Conservation (phyloP, 1,140 invertebrate species). For the Tetramorium simillimum region DNA sequence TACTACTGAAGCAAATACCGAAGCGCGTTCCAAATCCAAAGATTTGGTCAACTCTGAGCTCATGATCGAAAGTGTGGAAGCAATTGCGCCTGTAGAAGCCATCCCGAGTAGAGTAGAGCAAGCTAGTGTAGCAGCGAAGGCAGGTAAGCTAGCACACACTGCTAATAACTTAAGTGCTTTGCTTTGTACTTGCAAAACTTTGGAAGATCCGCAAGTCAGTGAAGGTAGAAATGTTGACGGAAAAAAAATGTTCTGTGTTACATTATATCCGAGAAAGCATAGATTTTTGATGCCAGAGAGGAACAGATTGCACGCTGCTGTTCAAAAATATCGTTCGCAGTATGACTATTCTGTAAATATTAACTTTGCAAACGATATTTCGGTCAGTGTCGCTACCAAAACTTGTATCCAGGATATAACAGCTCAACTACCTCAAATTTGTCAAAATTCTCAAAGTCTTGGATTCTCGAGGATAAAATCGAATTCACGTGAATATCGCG, state of each 20-base stretch:
- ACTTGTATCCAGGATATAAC: not conserved
- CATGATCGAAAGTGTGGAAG: not conserved
- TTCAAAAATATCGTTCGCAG: not conserved
- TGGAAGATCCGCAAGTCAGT: slow-evolving; percentile 59
- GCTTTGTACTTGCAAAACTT: slow-evolving; percentile 73
- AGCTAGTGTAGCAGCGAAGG: slow-evolving; percentile 79
- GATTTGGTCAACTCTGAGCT: slow-evolving; percentile 23
- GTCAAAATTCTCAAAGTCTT: slow-evolving; percentile 69
- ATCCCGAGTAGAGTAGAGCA: slow-evolving; percentile 67
- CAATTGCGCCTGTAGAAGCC: slow-evolving; percentile 43
- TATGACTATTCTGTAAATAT: not conserved
- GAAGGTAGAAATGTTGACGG: slow-evolving; percentile 24
- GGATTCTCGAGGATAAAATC: not conserved
- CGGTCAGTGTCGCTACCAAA: not conserved
- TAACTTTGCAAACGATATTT: not conserved
- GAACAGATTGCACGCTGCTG: not conserved
- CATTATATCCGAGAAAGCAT: not conserved
- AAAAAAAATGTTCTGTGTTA: not conserved
- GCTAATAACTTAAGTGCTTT: slow-evolving; percentile 51
- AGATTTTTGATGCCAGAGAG: not conserved
- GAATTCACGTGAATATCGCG: not conserved
- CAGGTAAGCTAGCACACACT: slow-evolving; percentile 83
- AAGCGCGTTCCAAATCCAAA: slow-evolving; percentile 6
- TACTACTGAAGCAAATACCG: not conserved
- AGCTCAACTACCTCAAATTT: not conserved